These are phyloP conservation scores for Cebidichthys violaceus DNA, from an alignment of 2,113 vertebrate genomes.

Conservation along the genomic window DNA sequence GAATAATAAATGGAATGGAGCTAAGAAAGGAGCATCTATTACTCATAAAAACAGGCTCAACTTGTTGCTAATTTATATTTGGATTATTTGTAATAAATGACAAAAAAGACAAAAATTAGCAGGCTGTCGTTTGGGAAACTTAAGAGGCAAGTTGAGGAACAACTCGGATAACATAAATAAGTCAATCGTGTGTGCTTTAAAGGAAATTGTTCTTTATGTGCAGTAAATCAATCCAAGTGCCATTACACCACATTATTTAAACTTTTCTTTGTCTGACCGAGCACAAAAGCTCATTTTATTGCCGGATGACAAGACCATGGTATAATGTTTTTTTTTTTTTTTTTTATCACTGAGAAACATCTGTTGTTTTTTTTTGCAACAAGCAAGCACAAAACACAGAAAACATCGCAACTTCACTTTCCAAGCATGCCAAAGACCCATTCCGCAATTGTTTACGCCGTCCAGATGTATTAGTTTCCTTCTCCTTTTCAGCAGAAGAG, in stretches of 20 bases:
- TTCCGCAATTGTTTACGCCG: slow-evolving; percentile 65
- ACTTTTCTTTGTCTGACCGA: slow-evolving; percentile 39
- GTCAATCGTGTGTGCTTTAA: not conserved
- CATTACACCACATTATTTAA: slow-evolving; percentile 5
- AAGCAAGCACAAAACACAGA: slow-evolving; percentile 18
- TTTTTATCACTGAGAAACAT: slow-evolving; percentile 70
- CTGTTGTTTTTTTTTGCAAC: slow-evolving; percentile 47
- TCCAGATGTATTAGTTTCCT: slow-evolving; percentile 55
- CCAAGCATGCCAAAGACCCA: slow-evolving; percentile 37
- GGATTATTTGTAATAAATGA: slow-evolving; percentile 31
- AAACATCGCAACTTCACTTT: slow-evolving; percentile 39
- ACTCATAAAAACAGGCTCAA: slow-evolving; percentile 30
- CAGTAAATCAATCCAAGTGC: slow-evolving; percentile 31
- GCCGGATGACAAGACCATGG: slow-evolving; percentile 49
- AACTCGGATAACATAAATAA: not conserved
- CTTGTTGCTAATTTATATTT: slow-evolving; percentile 27
- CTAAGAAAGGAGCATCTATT: not conserved
- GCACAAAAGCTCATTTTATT: slow-evolving; percentile 34
- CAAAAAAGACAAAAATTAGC: not conserved
- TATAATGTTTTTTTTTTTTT: slow-evolving; percentile 12
- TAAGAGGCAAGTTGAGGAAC: not conserved
- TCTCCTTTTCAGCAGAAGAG: slow-evolving; percentile 61
- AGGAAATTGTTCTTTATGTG: not conserved
- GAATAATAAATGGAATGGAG: slow-evolving; percentile 9
- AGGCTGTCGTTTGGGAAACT: not conserved